A percentile compares a stretch with the other conserved stretches of the same genome.
phyloP scores from a whole-genome alignment of 2,888 invertebrate genomes.

The Gryllus longicercus region DNA sequence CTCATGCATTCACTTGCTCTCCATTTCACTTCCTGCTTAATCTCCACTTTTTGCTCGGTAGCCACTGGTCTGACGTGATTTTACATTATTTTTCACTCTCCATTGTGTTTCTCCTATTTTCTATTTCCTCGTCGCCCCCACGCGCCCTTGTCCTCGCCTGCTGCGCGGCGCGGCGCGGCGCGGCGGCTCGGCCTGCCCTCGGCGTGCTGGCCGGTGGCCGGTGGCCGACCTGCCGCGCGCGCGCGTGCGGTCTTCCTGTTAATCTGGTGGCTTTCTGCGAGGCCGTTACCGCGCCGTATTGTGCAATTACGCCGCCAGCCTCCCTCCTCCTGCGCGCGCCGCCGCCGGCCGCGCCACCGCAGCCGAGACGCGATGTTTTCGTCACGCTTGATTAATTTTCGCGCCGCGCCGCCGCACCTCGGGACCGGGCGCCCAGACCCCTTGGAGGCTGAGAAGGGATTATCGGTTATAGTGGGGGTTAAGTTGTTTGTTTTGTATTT shows the following conservation, averaged over 20 bases:
- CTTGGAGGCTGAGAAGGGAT: no score
- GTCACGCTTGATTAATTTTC: background rate
- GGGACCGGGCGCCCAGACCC: no score
- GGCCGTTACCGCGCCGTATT: constrained; percentile 1
- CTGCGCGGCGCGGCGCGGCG: no score
- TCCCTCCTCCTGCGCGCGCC: background rate
- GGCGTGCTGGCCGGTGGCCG: background rate
- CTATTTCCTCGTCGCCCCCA: background rate
- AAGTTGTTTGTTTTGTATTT: no score
- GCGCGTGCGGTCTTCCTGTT: constrained; percentile 1
- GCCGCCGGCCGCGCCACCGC: background rate
- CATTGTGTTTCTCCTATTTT: background rate
- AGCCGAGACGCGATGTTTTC: constrained; percentile 5
- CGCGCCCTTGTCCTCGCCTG: background rate
- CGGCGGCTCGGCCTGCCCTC: no score
- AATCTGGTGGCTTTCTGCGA: background rate
- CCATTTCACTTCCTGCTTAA: no score
- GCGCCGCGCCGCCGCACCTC: background rate
- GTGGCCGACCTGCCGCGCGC: background rate
- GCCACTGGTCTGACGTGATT: no score
- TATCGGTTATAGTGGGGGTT: no score
- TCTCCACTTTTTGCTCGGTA: no score
- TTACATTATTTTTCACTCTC: no score
- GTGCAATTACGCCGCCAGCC: constrained; percentile 6
- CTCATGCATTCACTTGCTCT: no score